These are phyloP conservation scores for Xyliphius kryptos DNA, from an alignment of 2,113 vertebrate genomes.

Conservation along the genomic window DNA sequence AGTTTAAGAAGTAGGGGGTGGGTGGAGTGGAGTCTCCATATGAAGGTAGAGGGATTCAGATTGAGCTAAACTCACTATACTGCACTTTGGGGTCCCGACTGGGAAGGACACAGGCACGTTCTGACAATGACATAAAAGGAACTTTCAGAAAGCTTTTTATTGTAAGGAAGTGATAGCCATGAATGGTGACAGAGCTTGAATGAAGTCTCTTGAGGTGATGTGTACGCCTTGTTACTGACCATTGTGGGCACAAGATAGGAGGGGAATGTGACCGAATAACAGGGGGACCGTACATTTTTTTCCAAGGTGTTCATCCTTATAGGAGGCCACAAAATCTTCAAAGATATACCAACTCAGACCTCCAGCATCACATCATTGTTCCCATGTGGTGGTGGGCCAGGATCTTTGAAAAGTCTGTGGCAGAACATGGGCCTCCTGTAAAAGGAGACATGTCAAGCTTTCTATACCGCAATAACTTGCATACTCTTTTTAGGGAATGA, in stretches of 20 bases:
- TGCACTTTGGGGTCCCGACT: slow-evolving; percentile 64
- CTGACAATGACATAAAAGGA: slow-evolving; percentile 80
- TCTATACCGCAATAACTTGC: slow-evolving; percentile 50
- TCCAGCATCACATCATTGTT: slow-evolving; percentile 21
- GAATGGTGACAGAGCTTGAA: slow-evolving; percentile 75
- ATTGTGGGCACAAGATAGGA: slow-evolving; percentile 65
- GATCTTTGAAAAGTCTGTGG: slow-evolving; percentile 51
- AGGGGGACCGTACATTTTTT: slow-evolving; percentile 35
- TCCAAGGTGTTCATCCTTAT: slow-evolving; percentile 38
- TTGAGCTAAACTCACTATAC: slow-evolving; percentile 58
- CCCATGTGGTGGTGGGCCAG: slow-evolving; percentile 45
- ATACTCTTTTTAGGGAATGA: slow-evolving; percentile 48
- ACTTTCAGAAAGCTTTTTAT: slow-evolving; percentile 75
- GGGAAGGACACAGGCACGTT: slow-evolving; percentile 63
- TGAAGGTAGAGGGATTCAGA: slow-evolving; percentile 60
- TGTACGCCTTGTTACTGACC: slow-evolving; percentile 63
- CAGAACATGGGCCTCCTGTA: slow-evolving; percentile 45
- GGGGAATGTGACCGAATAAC: slow-evolving; percentile 59
- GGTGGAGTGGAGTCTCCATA: slow-evolving; percentile 57
- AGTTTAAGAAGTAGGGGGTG: slow-evolving; percentile 11
- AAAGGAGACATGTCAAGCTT: slow-evolving; percentile 56
- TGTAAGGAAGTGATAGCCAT: slow-evolving; percentile 77
- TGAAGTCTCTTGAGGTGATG: slow-evolving; percentile 70
- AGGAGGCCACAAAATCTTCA: slow-evolving; percentile 31
- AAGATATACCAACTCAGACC: slow-evolving; percentile 29